Conservation (phyloP, 2,797 vertebrate genomes). For the Propithecus perrieri region DNA sequence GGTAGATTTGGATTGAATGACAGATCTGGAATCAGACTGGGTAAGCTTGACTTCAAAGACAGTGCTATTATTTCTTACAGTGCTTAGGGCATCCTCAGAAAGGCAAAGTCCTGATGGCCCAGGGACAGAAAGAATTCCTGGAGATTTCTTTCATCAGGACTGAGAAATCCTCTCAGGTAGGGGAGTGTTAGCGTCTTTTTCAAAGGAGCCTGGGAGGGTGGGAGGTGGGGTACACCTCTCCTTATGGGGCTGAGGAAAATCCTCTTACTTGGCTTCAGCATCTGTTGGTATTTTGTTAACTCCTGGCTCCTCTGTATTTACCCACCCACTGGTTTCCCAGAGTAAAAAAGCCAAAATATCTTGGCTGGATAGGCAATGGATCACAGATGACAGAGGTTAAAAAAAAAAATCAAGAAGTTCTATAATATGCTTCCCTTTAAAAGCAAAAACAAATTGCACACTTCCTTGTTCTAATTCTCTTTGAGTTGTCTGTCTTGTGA, state of each 20-base stretch:
- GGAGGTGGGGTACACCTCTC: not conserved
- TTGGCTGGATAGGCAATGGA: conserved; percentile 71
- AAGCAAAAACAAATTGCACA: conserved; percentile 50
- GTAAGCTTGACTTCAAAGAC: not conserved
- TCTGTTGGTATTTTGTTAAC: conserved; percentile 76
- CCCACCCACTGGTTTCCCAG: conserved; percentile 81
- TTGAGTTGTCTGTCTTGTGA: conserved; percentile 46
- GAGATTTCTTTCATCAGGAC: not conserved
- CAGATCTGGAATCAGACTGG: not conserved
- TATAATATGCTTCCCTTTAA: conserved; percentile 50
- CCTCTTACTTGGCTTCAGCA: conserved; percentile 38
- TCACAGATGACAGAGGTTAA: conserved; percentile 76
- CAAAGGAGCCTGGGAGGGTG: not conserved
- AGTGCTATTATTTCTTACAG: not conserved
- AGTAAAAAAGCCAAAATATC: conserved; percentile 73
- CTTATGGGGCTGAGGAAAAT: not conserved
- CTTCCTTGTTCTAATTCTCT: conserved; percentile 48
- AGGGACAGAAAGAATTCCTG: not conserved
- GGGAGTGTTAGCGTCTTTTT: not conserved
- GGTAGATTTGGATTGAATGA: not conserved
- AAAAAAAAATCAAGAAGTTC: conserved; percentile 21
- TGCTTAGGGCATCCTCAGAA: not conserved
- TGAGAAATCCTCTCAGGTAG: not conserved
- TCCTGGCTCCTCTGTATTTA: conserved; percentile 56
- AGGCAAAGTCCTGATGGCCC: not conserved